Evolutionary conservation across 2,113 vertebrate genomes (phyloP), one percentile per base, ranked within the genome.

Genomic region (Channa maculata): DNA sequence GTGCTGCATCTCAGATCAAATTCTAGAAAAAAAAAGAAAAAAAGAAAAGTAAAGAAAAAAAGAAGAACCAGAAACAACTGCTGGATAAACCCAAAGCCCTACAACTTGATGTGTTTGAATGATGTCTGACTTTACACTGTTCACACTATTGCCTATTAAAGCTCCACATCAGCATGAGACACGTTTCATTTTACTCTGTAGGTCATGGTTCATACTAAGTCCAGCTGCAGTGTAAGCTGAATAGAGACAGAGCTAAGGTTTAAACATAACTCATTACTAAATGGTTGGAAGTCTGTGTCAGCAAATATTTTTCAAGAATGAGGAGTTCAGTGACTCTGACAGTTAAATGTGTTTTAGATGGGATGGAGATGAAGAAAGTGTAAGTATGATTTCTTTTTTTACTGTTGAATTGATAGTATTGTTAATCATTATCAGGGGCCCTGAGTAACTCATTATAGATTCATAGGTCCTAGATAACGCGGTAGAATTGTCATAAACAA

Each of bases 91-190:
- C 60, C 14, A 70, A 67, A 45, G 54, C 77, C 80, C 80, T 70
- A 46, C 8, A 5, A 65, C 50, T 52, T 11, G 45, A 67, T 49
- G 53, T 1, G 12, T 53, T 38, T 39, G 67, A 73, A 52, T 45
- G 68, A 77, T 52, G 69, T 38, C 65, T 66, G 38, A 38, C 41
- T 60, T n/a, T n/a, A 33, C 55, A 43, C 68, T 62, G 45, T 77
- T 70, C 49, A 67, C 59, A 55, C 63, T 48, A 34, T 59, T 81
- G 71, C 71, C 77, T 78, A 86, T 88, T 88, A 79, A 79, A 81
- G 61, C 67, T 53, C 69, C 49, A 51, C 72, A 71, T 78, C 79
- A 80, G 75, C 58, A 53, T 61, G 74, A 83, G 64, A 61, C 50
- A 44, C 38, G 52, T 37, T 61, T 45, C 57, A 75, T 66, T n/a